Evolutionary conservation across 2,113 vertebrate species (phyloP).

Genomic region (Meriones unguiculatus): DNA sequence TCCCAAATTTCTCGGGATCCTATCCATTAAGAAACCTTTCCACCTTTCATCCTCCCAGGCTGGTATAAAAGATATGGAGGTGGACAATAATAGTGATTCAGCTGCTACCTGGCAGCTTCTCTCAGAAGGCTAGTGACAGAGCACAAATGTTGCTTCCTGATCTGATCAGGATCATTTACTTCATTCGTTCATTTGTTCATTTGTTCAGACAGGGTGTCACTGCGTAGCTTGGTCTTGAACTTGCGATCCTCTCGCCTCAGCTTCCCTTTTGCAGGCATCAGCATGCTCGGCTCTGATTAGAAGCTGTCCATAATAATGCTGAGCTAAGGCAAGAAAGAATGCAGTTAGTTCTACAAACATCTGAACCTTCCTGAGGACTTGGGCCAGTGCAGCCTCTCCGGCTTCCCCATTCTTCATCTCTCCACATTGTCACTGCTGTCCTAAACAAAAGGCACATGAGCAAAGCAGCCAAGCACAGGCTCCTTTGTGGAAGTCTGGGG

Average conservation of each 20-base stretch:
- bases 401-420: neutral
- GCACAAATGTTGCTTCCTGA: neutral
- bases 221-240: neutral
- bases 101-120: no score
- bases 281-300: neutral
- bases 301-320: rapidly evolving
- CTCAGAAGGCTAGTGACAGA: neutral
- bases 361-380: neutral
- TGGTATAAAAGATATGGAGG: neutral
- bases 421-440: neutral
- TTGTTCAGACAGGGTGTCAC: neutral
- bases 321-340: neutral
- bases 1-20: neutral
- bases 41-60: neutral
- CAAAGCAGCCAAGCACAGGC: neutral
- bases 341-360: neutral
- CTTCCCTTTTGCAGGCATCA: neutral
- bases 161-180: neutral
- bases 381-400: no score
- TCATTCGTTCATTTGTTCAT: no score
- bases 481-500: neutral
- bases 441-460: neutral
- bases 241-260: neutral
- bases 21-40: neutral
- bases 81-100: rapidly evolving